Percentiles rank a stretch among this genome's conserved stretches.
Evolutionary conservation across 2,888 invertebrate genomes (phyloP).

Genomic region (Amphipyra berbera): DNA sequence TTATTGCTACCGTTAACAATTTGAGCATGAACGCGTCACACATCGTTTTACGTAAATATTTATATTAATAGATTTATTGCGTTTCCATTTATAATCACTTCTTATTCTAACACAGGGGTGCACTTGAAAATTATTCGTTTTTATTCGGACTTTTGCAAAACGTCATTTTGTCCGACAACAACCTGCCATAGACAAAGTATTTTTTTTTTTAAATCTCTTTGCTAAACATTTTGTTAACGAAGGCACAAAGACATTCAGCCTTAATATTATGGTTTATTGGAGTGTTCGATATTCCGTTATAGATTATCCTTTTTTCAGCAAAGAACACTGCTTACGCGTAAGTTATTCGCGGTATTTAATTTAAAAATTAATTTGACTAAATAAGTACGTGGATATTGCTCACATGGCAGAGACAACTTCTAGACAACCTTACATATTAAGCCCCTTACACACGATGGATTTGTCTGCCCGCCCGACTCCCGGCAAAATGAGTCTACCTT

Average conservation of each 20-base stretch:
- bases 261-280: background rate
- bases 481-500: too few species aligned
- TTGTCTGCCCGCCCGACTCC: too few species aligned
- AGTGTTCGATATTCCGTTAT: too few species aligned
- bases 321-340: too few species aligned
- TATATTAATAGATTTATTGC: constrained; percentile 59
- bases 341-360: too few species aligned
- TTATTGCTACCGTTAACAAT: constrained; percentile 68
- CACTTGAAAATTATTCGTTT: constrained; percentile 61
- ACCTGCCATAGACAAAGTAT: constrained; percentile 57
- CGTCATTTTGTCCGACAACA: constrained; percentile 69
- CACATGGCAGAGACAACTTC: too few species aligned
- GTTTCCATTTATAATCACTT: constrained; percentile 53
- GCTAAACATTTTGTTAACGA: background rate
- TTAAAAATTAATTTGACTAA: too few species aligned
- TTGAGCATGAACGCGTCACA: constrained; percentile 59
- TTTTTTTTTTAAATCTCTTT: background rate
- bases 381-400: too few species aligned
- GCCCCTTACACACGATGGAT: too few species aligned
- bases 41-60: constrained; percentile 62
- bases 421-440: too few species aligned
- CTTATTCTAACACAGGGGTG: constrained; percentile 46
- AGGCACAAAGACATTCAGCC: constrained; percentile 9
- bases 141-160: constrained; percentile 66
- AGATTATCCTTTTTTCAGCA: background rate